Percentiles rank a stretch among this genome's conserved stretches.
These are phyloP conservation scores for Acridotheres tristis DNA, from an alignment of 2,797 vertebrate species.

Conservation along the genomic window DNA sequence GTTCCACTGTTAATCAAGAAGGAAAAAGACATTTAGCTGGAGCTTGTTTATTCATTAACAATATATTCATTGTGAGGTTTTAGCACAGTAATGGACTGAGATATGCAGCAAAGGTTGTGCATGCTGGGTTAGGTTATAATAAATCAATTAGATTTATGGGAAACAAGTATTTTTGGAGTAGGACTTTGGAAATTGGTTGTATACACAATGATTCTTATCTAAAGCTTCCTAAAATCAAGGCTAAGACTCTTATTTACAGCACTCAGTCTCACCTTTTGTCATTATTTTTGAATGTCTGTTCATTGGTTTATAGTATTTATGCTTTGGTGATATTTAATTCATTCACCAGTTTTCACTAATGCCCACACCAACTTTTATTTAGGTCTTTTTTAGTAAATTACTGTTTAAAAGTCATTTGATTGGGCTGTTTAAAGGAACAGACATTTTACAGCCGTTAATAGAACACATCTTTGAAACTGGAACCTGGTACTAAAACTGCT, in stretches of 20 bases:
- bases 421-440: neutral
- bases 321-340: neutral
- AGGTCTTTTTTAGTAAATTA: neutral
- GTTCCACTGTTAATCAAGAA: constrained; percentile 8
- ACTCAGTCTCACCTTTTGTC: neutral
- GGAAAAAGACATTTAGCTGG: constrained; percentile 12
- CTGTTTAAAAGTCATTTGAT: neutral
- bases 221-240: neutral
- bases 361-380: neutral
- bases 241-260: neutral
- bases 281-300: neutral
- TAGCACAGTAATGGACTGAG: neutral
- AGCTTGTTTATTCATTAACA: neutral
- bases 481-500: neutral
- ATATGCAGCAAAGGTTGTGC: neutral
- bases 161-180: neutral
- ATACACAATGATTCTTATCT: neutral
- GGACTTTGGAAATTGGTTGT: neutral
- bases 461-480: neutral
- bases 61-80: neutral
- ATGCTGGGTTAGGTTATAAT: neutral
- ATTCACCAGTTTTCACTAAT: neutral
- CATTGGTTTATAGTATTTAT: neutral
- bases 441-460: neutral
- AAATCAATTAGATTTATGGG: neutral